Percentiles rank a stretch among this genome's conserved stretches.
These are phyloP conservation scores for Aradophagus sp. DNA, from an alignment of 1,140 invertebrate species.

Conservation along the genomic window DNA sequence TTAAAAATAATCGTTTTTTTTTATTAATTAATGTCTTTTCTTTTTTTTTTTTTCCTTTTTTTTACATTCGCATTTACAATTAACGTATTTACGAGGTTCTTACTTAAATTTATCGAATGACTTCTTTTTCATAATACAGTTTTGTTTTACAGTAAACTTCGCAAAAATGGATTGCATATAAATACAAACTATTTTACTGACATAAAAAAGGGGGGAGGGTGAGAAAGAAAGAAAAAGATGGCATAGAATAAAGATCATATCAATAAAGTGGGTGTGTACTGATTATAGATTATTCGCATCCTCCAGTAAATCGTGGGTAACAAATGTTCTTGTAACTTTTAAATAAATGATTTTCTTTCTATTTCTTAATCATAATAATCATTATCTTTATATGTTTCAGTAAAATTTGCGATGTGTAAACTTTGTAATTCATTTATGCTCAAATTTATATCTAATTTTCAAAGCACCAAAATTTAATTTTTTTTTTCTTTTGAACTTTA, in stretches of 20 bases:
- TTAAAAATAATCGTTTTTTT: slow-evolving; percentile 75
- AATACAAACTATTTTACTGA: slow-evolving; percentile 32
- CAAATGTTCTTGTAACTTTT: too few relatives aligned
- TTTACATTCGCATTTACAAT: slow-evolving; percentile 72
- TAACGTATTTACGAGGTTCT: slow-evolving; percentile 61
- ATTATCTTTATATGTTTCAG: too few relatives aligned
- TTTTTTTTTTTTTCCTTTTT: slow-evolving; percentile 41
- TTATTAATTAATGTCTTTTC: slow-evolving; percentile 70
- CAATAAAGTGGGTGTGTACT: slow-evolving; percentile 15
- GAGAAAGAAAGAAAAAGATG: too few relatives aligned
- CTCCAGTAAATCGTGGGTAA: slow-evolving; percentile 20
- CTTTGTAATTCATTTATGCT: too few relatives aligned
- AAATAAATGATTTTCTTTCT: too few relatives aligned
- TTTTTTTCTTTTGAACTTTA: too few relatives aligned
- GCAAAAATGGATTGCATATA: slow-evolving; percentile 29
- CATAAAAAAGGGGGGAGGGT: too few relatives aligned
- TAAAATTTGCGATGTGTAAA: too few relatives aligned
- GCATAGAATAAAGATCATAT: slow-evolving; percentile 16
- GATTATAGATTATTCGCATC: slow-evolving; percentile 32
- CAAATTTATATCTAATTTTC: too few relatives aligned
- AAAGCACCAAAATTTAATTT: too few relatives aligned
- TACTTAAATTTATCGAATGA: slow-evolving; percentile 60
- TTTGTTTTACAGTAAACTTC: slow-evolving; percentile 31
- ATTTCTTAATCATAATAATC: too few relatives aligned
- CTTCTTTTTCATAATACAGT: slow-evolving; percentile 46